phyloP scores from a whole-genome alignment of 2,797 vertebrate genomes.

The Gymnocypris eckloni region DNA sequence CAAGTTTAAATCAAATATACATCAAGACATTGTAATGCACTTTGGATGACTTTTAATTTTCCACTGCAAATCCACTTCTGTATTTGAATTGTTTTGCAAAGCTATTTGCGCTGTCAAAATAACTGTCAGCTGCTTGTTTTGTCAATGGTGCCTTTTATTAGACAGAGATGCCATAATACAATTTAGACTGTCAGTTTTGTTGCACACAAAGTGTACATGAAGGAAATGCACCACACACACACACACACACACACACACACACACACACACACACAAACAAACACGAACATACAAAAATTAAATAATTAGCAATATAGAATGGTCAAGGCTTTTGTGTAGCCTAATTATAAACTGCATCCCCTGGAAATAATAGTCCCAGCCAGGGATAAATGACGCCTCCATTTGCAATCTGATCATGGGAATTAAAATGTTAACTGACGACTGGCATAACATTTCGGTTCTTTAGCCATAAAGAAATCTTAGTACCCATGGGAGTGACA shows the following conservation, averaged over 20 bases:
- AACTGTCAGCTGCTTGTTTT: neutral
- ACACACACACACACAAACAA: neutral
- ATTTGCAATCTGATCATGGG: slow-evolving; percentile 2
- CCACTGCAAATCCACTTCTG: neutral
- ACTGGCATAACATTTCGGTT: slow-evolving; percentile 12
- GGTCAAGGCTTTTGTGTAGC: neutral
- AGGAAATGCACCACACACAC: neutral
- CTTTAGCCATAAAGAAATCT: slow-evolving; percentile 13
- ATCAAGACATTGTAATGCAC: neutral
- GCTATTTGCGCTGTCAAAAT: neutral
- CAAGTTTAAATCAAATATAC: slow-evolving; percentile 2
- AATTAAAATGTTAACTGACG: slow-evolving; percentile 31
- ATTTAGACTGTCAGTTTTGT: neutral
- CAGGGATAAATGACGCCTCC: neutral
- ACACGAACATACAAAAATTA: neutral
- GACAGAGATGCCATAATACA: neutral
- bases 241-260: too few species aligned
- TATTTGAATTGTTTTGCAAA: neutral
- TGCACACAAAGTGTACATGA: neutral
- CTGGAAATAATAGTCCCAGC: slow-evolving; percentile 10
- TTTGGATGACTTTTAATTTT: neutral
- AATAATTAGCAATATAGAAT: neutral
- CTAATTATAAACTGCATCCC: neutral
- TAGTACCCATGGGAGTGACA: slow-evolving; percentile 30
- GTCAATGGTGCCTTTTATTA: slow-evolving; percentile 1